phyloP scores from a whole-genome alignment of 2,113 vertebrate species.

The Bubalus kerabau region DNA sequence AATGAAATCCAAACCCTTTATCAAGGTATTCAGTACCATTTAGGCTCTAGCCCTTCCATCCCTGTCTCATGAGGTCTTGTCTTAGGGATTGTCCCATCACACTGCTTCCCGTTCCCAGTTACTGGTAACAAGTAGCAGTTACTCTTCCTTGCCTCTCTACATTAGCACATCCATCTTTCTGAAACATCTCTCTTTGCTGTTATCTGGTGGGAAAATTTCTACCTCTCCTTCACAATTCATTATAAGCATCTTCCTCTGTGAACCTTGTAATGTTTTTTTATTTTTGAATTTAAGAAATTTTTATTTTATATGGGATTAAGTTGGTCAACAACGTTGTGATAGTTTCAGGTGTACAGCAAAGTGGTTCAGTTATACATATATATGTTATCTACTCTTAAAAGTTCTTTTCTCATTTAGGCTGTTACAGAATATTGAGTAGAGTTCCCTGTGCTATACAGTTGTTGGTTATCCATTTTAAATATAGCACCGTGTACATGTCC shows the following conservation, averaged over 20 bases:
- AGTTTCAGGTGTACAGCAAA: background rate
- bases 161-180: background rate
- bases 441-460: background rate
- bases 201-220: background rate
- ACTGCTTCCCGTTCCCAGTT: background rate
- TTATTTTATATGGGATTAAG: background rate
- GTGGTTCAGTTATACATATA: background rate
- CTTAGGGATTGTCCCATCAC: background rate
- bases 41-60: background rate
- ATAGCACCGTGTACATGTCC: background rate
- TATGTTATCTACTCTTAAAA: background rate
- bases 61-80: background rate
- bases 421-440: background rate
- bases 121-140: background rate
- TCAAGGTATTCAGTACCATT: background rate
- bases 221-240: background rate
- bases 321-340: background rate
- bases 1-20: background rate
- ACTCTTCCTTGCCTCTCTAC: background rate
- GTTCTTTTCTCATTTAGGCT: background rate
- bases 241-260: background rate
- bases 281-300: background rate
- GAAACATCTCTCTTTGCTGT: background rate
- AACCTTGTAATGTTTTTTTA: background rate
- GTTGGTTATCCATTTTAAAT: background rate